phyloP scores from a whole-genome alignment of 2,888 invertebrate genomes.

The Heteromyza rotundicornis region DNA sequence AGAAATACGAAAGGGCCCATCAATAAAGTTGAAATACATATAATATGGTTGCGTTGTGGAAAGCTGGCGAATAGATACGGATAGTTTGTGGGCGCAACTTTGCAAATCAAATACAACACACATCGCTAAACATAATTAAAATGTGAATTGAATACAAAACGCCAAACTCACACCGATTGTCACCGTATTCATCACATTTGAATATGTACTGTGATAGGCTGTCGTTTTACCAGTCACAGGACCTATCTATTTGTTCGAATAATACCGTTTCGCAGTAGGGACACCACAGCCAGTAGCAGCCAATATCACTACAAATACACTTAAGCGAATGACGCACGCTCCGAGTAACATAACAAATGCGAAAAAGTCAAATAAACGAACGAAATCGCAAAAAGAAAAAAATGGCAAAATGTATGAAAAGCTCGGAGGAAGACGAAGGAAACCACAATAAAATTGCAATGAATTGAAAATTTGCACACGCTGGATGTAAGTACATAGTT shows the following conservation, averaged over 20 bases:
- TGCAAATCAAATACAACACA: not conserved
- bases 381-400: not conserved
- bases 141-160: conserved; percentile 5
- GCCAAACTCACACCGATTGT: not conserved
- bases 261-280: not conserved
- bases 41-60: no score
- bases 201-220: no score
- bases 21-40: not conserved
- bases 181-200: not conserved
- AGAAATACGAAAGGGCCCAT: no score
- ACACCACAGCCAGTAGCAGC: not conserved
- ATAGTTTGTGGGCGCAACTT: not conserved
- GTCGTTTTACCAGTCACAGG: no score
- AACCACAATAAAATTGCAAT: not conserved
- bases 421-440: not conserved
- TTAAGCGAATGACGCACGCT: conserved; percentile 9
- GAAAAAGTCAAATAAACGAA: conserved; percentile 6
- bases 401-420: conserved; percentile 13
- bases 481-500: no score
- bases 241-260: no score
- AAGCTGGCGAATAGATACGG: not conserved
- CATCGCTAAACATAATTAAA: not conserved
- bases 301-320: not conserved
- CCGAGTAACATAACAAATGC: not conserved
- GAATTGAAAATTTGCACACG: no score